phyloP scores from a whole-genome alignment of 2,888 invertebrate species.

The Euplexia lucipara region DNA sequence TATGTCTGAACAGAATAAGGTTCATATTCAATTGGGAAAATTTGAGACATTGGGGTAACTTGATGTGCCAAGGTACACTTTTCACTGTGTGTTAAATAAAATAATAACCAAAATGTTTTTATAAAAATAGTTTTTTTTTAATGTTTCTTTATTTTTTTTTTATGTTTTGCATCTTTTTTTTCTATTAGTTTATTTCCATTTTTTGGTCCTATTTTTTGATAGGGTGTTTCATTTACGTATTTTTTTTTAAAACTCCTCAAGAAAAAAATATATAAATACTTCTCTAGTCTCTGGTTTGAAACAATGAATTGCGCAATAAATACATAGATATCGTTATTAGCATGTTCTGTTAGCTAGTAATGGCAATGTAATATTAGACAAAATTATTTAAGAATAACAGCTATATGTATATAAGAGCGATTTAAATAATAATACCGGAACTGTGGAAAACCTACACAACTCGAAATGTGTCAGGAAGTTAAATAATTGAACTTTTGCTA shows the following conservation, averaged over 20 bases:
- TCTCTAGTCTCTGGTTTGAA: conserved; percentile 21
- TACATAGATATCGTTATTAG: conserved; percentile 40
- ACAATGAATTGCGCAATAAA: conserved; percentile 3
- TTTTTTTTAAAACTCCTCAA: neutral
- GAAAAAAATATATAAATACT: neutral
- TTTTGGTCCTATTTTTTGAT: too few relatives aligned
- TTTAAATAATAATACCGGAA: conserved; percentile 2
- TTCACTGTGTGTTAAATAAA: too few relatives aligned
- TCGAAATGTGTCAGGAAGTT: conserved; percentile 14
- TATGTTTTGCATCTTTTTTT: too few relatives aligned
- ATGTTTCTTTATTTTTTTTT: too few relatives aligned
- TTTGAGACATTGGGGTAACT: too few relatives aligned
- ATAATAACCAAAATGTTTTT: too few relatives aligned
- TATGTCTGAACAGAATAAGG: too few relatives aligned
- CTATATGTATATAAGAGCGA: conserved; percentile 15
- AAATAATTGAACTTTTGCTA: neutral
- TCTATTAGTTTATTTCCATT: too few relatives aligned
- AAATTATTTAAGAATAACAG: conserved; percentile 37
- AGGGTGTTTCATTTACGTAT: neutral
- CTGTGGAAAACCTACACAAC: neutral
- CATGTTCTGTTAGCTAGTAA: conserved; percentile 14
- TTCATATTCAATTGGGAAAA: too few relatives aligned
- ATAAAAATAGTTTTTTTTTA: too few relatives aligned
- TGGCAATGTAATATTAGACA: conserved; percentile 24
- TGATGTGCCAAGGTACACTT: too few relatives aligned